Percentiles rank a stretch among this genome's conserved stretches.
These are phyloP conservation scores for Pedetes capensis DNA, from an alignment of 2,113 vertebrate genomes.

Conservation along the genomic window DNA sequence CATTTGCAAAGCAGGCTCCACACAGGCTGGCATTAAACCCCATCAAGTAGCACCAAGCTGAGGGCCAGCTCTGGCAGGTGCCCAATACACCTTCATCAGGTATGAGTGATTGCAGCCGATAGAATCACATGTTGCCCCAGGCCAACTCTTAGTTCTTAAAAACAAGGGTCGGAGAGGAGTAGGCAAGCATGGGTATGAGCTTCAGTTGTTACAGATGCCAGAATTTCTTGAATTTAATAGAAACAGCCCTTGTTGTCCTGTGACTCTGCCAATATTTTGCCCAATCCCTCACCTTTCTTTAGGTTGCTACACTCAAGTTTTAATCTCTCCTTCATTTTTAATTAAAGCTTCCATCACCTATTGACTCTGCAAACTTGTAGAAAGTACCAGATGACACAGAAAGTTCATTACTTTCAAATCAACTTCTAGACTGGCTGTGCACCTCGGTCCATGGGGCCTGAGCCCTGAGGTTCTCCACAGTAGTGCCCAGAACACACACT, in stretches of 20 bases:
- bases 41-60: not conserved
- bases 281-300: constrained; percentile 56
- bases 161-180: not conserved
- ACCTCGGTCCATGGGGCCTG: not conserved
- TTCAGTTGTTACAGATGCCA: not conserved
- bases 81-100: not conserved
- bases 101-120: not conserved
- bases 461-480: not conserved
- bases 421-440: constrained; percentile 32
- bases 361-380: constrained; percentile 45
- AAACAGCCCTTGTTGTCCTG: constrained; percentile 23
- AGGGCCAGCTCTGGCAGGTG: too few relatives aligned
- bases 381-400: constrained; percentile 63
- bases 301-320: constrained; percentile 47
- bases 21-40: not conserved
- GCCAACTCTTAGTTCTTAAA: not conserved
- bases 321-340: constrained; percentile 69
- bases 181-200: not conserved
- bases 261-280: constrained; percentile 43
- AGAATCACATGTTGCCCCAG: not conserved
- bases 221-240: constrained; percentile 39
- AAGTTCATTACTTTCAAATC: constrained; percentile 67
- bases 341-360: constrained; percentile 67
- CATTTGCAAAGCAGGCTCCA: not conserved
- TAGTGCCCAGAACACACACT: not conserved